Evolutionary conservation across 92 coral and sea anemone genomes (phyloP).

Genomic region (Chrysogorgia sp.): DNA sequence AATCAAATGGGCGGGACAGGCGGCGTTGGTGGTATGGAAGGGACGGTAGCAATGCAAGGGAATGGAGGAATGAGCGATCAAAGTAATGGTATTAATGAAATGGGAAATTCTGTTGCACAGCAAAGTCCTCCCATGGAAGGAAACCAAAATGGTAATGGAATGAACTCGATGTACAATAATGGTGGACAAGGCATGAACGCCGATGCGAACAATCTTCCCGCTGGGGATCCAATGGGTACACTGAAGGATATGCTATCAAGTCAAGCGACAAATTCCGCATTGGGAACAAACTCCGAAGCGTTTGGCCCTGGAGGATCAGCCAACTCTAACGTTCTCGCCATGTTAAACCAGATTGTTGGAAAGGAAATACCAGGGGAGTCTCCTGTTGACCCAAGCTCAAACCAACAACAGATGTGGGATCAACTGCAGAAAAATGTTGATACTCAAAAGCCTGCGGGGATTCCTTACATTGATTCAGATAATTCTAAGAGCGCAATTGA

Average conservation of each 20-base stretch:
- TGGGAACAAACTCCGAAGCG: constrained; percentile 31
- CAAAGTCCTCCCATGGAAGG: constrained; percentile 8
- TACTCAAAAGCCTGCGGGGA: constrained; percentile 14
- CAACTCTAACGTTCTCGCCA: constrained; percentile 35
- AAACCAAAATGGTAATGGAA: constrained; percentile 51
- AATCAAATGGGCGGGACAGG: constrained; percentile 33
- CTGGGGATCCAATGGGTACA: constrained; percentile 47
- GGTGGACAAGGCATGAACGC: constrained; percentile 30
- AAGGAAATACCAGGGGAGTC: constrained; percentile 42
- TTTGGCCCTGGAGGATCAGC: constrained; percentile 47
- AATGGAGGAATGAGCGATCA: constrained; percentile 38
- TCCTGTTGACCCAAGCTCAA: constrained; percentile 35
- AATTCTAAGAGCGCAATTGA: background rate
- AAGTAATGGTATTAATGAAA: constrained; percentile 37
- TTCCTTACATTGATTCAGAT: constrained; percentile 27
- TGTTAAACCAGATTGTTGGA: constrained; percentile 45
- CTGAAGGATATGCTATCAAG: constrained; percentile 24
- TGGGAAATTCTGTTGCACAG: constrained; percentile 26
- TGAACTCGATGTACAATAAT: constrained; percentile 48
- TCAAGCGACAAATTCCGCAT: constrained; percentile 43
- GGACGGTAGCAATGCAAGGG: constrained; percentile 14
- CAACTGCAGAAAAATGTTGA: constrained; percentile 25
- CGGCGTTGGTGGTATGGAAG: constrained; percentile 15
- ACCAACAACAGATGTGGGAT: constrained; percentile 24
- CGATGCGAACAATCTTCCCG: constrained; percentile 31